phyloP scores from a whole-genome alignment of 2,888 invertebrate genomes.

The Diaperis boleti region DNA sequence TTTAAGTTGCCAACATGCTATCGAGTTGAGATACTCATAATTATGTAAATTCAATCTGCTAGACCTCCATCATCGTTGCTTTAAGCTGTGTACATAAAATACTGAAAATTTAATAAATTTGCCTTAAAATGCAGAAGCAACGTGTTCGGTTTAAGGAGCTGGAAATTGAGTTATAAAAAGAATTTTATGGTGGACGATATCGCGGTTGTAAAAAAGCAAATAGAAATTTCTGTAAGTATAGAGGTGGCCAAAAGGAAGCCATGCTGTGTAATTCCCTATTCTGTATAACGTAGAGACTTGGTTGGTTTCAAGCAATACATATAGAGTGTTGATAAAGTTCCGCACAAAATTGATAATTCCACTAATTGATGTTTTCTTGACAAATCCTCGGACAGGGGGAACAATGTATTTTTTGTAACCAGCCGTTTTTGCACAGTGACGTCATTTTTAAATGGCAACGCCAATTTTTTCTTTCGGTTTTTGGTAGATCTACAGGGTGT shows the following conservation, averaged over 20 bases:
- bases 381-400: no score
- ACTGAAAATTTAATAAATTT: conserved; percentile 23
- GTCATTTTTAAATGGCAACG: no score
- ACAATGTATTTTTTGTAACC: no score
- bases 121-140: conserved; percentile 3
- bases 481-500: no score
- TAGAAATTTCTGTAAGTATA: conserved; percentile 18
- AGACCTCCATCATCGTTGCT: conserved; percentile 12
- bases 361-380: no score
- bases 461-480: no score
- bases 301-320: no score
- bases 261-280: no score
- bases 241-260: no score
- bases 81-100: conserved; percentile 15
- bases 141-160: conserved; percentile 6
- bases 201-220: conserved; percentile 10
- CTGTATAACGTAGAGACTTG: not conserved
- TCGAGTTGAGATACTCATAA: conserved; percentile 4
- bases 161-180: conserved; percentile 18
- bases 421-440: no score
- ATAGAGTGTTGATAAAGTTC: no score
- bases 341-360: no score
- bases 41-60: conserved; percentile 29
- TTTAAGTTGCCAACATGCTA: not conserved
- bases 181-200: conserved; percentile 13